Percentiles rank a stretch among this genome's conserved stretches.
Conservation (phyloP, 2,113 vertebrate genomes). For the Leuciscus idus region DNA sequence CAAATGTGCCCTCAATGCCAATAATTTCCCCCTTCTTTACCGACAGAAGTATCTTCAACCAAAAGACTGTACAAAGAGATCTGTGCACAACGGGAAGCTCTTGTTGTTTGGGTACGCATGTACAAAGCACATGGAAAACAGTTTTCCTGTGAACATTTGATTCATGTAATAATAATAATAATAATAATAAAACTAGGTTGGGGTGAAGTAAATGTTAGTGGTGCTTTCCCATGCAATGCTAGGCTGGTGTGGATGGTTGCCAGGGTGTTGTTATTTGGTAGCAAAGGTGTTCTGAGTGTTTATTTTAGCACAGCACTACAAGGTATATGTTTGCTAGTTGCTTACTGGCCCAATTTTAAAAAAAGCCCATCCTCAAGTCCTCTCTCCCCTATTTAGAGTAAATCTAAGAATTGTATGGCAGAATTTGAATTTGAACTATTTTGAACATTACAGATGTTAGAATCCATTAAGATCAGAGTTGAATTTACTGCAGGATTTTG, state of each 20-base stretch:
- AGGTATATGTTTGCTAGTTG: not conserved
- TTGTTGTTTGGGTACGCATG: not conserved
- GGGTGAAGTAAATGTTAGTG: too few relatives aligned
- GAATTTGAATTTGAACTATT: not conserved
- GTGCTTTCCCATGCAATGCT: too few relatives aligned
- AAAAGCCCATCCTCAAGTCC: not conserved
- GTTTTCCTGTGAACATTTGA: too few relatives aligned
- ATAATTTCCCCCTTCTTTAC: constrained; percentile 43
- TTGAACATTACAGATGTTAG: not conserved
- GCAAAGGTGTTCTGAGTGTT: not conserved
- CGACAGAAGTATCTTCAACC: not conserved
- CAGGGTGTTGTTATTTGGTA: not conserved
- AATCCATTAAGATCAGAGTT: constrained; percentile 9
- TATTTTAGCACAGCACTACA: not conserved
- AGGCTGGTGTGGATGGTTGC: too few relatives aligned
- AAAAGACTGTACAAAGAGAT: not conserved
- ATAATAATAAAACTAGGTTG: too few relatives aligned
- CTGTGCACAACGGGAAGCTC: not conserved
- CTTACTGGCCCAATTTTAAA: not conserved
- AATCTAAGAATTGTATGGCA: not conserved
- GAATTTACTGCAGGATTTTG: not conserved
- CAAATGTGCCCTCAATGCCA: constrained; percentile 51
- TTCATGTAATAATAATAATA: too few relatives aligned
- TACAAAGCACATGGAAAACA: too few relatives aligned
- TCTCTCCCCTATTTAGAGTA: not conserved